A percentile compares a stretch with the other conserved stretches of the same genome.
Conservation (phyloP, 2,797 vertebrate genomes). For the Smutsia temminckii region DNA sequence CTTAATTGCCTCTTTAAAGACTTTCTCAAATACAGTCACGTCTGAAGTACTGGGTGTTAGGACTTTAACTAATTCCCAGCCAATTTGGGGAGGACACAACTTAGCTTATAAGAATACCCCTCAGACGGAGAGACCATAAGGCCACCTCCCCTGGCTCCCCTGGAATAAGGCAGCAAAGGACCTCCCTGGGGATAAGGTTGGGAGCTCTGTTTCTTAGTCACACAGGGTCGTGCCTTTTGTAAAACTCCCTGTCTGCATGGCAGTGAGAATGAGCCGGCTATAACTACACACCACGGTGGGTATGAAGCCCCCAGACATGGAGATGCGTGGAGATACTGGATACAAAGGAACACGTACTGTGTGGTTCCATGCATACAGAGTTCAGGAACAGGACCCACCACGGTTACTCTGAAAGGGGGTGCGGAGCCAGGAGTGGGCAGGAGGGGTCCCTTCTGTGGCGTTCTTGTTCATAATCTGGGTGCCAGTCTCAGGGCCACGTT, state of each 20-base stretch:
- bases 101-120: too few species aligned
- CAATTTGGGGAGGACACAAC: background rate
- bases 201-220: too few species aligned
- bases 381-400: fast-evolving
- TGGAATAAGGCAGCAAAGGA: background rate
- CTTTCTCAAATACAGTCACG: background rate
- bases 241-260: background rate
- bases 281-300: fast-evolving
- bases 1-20: background rate
- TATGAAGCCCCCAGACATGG: fast-evolving
- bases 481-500: background rate
- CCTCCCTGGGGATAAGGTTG: fast-evolving
- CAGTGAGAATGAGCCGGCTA: fast-evolving
- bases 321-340: fast-evolving
- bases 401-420: fast-evolving
- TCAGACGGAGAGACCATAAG: fast-evolving
- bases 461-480: background rate
- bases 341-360: fast-evolving
- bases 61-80: too few species aligned
- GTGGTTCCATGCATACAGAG: fast-evolving
- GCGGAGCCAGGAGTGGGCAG: background rate
- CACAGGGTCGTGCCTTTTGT: background rate
- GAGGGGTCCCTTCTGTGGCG: too few species aligned
- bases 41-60: background rate
- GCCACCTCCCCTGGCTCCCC: background rate